Base-by-base conservation (phyloP, 2,888 invertebrate species). In the Nephrotoma flavescens region DNA sequence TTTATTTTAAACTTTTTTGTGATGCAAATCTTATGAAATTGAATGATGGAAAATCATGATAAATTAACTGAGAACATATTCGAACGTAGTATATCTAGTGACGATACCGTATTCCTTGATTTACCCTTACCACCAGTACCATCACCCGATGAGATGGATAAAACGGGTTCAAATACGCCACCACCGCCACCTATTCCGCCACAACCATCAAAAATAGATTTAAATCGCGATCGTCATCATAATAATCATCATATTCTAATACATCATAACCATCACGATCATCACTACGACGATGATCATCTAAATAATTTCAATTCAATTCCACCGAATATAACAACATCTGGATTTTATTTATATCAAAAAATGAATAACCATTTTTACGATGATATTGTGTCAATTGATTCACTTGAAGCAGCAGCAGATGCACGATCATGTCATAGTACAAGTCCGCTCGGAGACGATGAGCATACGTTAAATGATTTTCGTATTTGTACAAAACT, bases 71-170 rank as follows among this genome's bases (percentile, higher is more conserved):
- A 87, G 44, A 71, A 71, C 31, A 85, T 57, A 47, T 87, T 87
- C 42, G 88, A 88, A 86, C 86, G 87, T 86, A 88, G 88, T 87
- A 86, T 87, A 83, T 88, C 88, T 19, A 88, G 88, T 87, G 88
- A 88, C 86, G 87, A 86, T 41, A 88, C 88, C 41, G 88, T 88
- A 87, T 88, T 88, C 86, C 86, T 88, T 86, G 88, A 88, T 31
- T 44, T 87, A 84, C 87, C 88, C 47, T 86, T 88, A 47, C 87
- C 87, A 52, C 44, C 83, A 19, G 42, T 52, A 19, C 84, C 86
- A 83, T 42, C 57, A 42, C 86, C 31, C 31, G 31, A 31, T 31
- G 31, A 31, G 31, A 31, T 31, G 31, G 31, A 71, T 31, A 41
- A 11, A 7, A 44, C n/a, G 15, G 15, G 6, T 15, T 9, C 42